Percentiles rank a stretch among this genome's conserved stretches.
phyloP scores from a whole-genome alignment of 2,113 vertebrate genomes.

The Callopanchax toddi region DNA sequence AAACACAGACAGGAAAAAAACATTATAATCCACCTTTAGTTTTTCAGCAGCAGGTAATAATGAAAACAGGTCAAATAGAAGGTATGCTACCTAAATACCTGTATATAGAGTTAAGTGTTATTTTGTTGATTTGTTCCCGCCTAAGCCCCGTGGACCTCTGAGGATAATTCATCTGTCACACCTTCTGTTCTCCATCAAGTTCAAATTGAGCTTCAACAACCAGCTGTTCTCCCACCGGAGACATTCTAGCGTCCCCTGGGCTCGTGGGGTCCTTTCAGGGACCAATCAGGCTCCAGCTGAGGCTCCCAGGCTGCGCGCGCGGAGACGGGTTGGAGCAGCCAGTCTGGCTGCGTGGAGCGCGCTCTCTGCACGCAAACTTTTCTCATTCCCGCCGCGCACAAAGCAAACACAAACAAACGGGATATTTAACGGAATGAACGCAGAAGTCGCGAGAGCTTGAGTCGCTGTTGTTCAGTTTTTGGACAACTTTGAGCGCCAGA shows the following conservation, averaged over 20 bases:
- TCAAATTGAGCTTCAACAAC: slow-evolving; percentile 8
- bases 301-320: too few species aligned
- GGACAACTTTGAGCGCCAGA: slow-evolving; percentile 61
- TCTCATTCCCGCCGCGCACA: too few species aligned
- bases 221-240: slow-evolving; percentile 53
- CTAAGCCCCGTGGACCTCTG: background rate
- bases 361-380: too few species aligned
- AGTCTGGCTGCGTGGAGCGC: too few species aligned
- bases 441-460: slow-evolving; percentile 56
- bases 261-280: slow-evolving; percentile 1
- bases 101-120: too few species aligned
- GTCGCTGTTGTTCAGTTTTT: slow-evolving; percentile 53
- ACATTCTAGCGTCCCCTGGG: slow-evolving; percentile 16
- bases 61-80: too few species aligned
- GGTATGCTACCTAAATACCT: too few species aligned
- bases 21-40: too few species aligned
- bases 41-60: too few species aligned
- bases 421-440: background rate
- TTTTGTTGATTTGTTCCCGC: background rate
- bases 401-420: too few species aligned
- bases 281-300: slow-evolving; percentile 63
- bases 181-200: slow-evolving; percentile 31
- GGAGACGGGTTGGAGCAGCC: too few species aligned
- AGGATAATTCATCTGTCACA: background rate
- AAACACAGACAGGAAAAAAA: too few species aligned